These are phyloP conservation scores for Mungos mungo DNA, from an alignment of 2,113 vertebrate genomes.

Conservation along the genomic window DNA sequence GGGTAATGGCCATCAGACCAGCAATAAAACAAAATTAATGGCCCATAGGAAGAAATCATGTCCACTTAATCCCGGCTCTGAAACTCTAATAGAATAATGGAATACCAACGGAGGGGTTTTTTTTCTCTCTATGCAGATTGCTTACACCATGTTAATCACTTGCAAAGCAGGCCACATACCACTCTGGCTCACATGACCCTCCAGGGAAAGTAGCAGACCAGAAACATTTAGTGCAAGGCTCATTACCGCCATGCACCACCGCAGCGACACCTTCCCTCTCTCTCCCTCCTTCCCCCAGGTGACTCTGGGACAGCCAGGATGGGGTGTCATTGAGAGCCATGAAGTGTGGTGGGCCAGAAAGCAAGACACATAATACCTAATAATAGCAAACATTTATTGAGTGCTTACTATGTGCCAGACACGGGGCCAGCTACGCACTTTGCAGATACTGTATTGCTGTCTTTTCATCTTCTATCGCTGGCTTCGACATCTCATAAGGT, in stretches of 20 bases:
- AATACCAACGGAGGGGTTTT: constrained; percentile 69
- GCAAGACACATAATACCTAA: constrained; percentile 31
- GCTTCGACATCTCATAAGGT: background rate
- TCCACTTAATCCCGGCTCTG: constrained; percentile 87
- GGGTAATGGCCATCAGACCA: constrained; percentile 87
- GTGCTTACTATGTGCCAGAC: constrained; percentile 48
- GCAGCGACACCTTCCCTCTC: constrained; percentile 37
- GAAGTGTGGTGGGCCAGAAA: constrained; percentile 49
- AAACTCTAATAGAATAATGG: constrained; percentile 85
- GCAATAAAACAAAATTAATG: constrained; percentile 91
- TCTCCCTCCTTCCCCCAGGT: constrained; percentile 47
- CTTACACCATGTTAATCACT: constrained; percentile 73
- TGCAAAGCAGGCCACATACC: constrained; percentile 67
- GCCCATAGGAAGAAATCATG: constrained; percentile 87
- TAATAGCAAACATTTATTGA: constrained; percentile 48
- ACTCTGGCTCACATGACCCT: constrained; percentile 74
- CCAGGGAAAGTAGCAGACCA: constrained; percentile 78
- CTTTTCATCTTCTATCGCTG: background rate
- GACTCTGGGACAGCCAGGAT: constrained; percentile 59
- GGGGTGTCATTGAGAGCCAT: constrained; percentile 10
- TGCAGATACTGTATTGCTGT: accelerated
- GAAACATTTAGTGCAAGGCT: constrained; percentile 68
- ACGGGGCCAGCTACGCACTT: background rate
- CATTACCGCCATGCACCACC: constrained; percentile 63
- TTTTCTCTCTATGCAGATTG: constrained; percentile 70